Percentiles rank a stretch among this genome's conserved stretches.
phyloP scores from a whole-genome alignment of 2,888 invertebrate species.

The Cynaeus angustus region DNA sequence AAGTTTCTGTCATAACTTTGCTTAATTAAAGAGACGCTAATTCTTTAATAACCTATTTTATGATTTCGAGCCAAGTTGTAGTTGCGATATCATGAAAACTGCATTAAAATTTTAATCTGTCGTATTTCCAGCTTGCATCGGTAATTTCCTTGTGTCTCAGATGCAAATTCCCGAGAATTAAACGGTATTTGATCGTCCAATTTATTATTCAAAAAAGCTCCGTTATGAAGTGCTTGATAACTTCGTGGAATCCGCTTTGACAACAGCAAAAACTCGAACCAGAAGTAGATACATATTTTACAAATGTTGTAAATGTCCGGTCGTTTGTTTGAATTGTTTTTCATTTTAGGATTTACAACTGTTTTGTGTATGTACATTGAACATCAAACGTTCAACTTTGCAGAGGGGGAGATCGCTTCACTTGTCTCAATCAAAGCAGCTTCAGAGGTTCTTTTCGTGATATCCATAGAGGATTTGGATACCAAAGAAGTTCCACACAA shows the following conservation, averaged over 20 bases:
- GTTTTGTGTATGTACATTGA: conserved; percentile 27
- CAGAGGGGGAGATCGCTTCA: conserved; percentile 2
- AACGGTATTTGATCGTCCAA: conserved; percentile 2
- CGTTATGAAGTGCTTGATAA: neutral
- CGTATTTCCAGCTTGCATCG: neutral
- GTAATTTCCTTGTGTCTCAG: neutral
- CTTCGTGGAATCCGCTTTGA: conserved; percentile 7
- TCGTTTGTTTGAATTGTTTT: conserved; percentile 36
- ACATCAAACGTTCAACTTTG: conserved; percentile 25
- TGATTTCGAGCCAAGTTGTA: conserved; percentile 5
- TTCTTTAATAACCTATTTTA: conserved; percentile 14
- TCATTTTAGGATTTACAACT: conserved; percentile 31
- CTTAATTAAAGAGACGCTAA: conserved; percentile 20
- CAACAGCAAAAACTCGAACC: conserved; percentile 10
- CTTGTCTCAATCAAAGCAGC: conserved; percentile 21
- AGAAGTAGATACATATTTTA: conserved; percentile 34
- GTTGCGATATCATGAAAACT: conserved; percentile 14
- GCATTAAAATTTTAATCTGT: conserved; percentile 8
- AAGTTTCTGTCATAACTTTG: conserved; percentile 13
- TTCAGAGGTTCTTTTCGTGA: conserved; percentile 21
- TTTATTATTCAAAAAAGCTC: conserved; percentile 6
- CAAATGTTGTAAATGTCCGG: conserved; percentile 15
- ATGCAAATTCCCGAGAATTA: neutral
- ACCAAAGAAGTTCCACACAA: conserved; percentile 3
- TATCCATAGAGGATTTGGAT: conserved; percentile 3